These are phyloP conservation scores for Ascaphus truei DNA, from an alignment of 2,113 vertebrate species.

Conservation along the genomic window DNA sequence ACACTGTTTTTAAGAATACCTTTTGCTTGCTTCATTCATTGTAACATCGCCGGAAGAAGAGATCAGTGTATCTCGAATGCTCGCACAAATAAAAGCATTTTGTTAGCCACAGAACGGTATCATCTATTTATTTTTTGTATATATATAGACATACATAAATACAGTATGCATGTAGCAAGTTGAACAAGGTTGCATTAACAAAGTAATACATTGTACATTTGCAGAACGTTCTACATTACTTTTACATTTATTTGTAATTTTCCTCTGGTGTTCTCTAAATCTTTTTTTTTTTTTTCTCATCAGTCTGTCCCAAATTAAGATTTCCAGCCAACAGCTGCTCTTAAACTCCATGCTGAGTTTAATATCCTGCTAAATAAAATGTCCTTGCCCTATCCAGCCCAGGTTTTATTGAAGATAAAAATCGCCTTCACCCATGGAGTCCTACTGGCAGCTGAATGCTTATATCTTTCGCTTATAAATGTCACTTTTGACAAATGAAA, in stretches of 20 bases:
- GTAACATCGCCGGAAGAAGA: too few relatives aligned
- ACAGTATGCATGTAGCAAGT: too few relatives aligned
- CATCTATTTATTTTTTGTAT: too few relatives aligned
- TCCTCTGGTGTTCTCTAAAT: conserved; percentile 10
- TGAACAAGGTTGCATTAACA: background rate
- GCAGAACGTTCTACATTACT: background rate
- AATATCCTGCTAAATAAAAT: conserved; percentile 34
- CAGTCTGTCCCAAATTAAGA: background rate
- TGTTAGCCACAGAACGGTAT: too few relatives aligned
- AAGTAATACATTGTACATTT: background rate
- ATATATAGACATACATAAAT: too few relatives aligned
- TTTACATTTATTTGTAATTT: conserved; percentile 17
- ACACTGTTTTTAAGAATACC: too few relatives aligned
- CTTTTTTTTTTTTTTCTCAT: background rate
- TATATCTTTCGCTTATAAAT: conserved; percentile 20
- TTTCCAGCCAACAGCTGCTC: conserved; percentile 27
- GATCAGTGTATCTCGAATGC: too few relatives aligned
- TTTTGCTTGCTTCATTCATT: too few relatives aligned
- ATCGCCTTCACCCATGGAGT: conserved; percentile 17
- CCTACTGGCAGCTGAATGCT: conserved; percentile 11
- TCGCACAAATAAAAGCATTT: too few relatives aligned
- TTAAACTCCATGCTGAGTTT: conserved; percentile 27
- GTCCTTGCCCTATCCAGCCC: conserved; percentile 5
- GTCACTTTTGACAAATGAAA: conserved; percentile 31
- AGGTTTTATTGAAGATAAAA: conserved; percentile 30